Percentiles rank a stretch among this genome's conserved stretches.
Conservation (phyloP, 1,140 invertebrate species). For the Halictus rubicundus region DNA sequence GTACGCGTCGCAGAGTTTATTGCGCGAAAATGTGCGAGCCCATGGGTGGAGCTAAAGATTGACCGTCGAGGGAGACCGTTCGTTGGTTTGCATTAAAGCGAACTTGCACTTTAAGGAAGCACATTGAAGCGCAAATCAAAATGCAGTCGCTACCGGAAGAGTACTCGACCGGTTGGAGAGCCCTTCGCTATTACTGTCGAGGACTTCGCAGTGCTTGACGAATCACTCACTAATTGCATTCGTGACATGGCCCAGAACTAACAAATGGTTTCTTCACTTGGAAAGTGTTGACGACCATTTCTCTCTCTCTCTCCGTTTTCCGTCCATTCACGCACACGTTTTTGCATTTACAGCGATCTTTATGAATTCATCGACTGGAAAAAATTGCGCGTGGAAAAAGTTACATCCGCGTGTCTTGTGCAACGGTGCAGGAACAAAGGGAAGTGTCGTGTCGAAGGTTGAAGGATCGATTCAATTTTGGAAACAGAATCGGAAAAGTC, state of each 20-base stretch:
- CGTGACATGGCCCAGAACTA: constrained; percentile 78
- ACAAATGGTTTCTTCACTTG: constrained; percentile 73
- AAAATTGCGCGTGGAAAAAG: not conserved
- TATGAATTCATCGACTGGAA: not conserved
- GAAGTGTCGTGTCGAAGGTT: too few species aligned
- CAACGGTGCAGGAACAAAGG: too few species aligned
- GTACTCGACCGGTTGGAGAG: constrained; percentile 72
- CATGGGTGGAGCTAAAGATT: constrained; percentile 8
- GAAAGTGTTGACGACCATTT: constrained; percentile 56
- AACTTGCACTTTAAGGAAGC: constrained; percentile 74
- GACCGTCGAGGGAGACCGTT: constrained; percentile 38
- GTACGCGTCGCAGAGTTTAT: not conserved
- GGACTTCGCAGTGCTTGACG: constrained; percentile 75
- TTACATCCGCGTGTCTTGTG: not conserved
- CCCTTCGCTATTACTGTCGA: constrained; percentile 76
- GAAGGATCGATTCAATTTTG: not conserved
- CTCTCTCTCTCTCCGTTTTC: not conserved
- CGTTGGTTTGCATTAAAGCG: constrained; percentile 60
- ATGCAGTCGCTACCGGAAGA: constrained; percentile 76
- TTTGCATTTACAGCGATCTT: not conserved
- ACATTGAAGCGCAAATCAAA: constrained; percentile 77
- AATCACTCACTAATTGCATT: constrained; percentile 81
- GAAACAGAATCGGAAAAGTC: constrained; percentile 41
- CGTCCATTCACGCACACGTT: not conserved
- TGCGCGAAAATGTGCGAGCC: not conserved